Base-by-base conservation (phyloP, 1,140 invertebrate species). In the Notospermus geniculatus region DNA sequence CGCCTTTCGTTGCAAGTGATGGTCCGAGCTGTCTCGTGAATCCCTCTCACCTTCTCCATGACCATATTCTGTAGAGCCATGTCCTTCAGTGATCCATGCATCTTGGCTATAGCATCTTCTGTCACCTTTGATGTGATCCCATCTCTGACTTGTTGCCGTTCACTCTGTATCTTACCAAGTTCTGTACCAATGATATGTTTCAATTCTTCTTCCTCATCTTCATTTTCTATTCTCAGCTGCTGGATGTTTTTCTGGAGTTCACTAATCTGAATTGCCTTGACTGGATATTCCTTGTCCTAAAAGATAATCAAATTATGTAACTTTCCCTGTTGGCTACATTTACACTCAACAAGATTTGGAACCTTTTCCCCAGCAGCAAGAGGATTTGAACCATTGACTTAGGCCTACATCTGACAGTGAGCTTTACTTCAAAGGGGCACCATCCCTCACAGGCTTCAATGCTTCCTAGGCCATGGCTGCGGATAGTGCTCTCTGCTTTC, bases 241-340 rank as follows among this genome's bases (percentile, higher is more conserved):
- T 78, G 72, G 19, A 78, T 69, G 57, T 80, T 71, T 61, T 72
- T 77, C 54, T 77, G 71, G 41, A 80, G 63, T 28, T 76, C 76
- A 11, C 71, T 65, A 41, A 78, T 80, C 53, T 69, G 71, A 68
- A 80, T 75, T 5, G 73, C 76, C 65, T 80, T 80, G 15, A 80
- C 78, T 57, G 78, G 76, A 58, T 80, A 80, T 63, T 78, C 78
- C 63, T 80, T 80, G 60, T 80, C 78, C 76, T 79, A 59, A 1
- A 58, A 62, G 23, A 45, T 28, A 59, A 46, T 59, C 11, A 43
- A n/a, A n/a, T n/a, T n/a, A n/a, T n/a, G n/a, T n/a, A n/a, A n/a
- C n/a, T n/a, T n/a, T 53, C 11, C 9, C 17, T 13, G 50, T 23
- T 11, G 50, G 22, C 17, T n/a, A 9, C 50, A 53, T 17, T 9